Percentiles rank a stretch among this genome's conserved stretches.
These are phyloP conservation scores for Drosophila punjabiensis DNA, from an alignment of 1,140 invertebrate species.

Conservation along the genomic window DNA sequence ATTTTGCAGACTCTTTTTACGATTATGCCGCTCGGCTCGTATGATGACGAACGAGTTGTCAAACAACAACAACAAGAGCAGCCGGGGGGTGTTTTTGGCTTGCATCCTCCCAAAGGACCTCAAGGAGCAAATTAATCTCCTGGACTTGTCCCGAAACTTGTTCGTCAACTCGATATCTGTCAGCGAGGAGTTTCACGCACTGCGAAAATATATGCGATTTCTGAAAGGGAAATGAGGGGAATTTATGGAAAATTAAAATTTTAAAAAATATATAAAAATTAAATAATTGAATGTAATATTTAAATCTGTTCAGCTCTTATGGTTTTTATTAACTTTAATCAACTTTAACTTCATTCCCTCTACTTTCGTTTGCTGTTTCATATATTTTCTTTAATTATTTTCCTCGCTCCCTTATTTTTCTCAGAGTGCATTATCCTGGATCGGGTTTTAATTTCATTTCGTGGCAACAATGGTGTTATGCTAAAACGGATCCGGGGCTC, in stretches of 20 bases:
- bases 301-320: not conserved
- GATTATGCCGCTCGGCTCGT: conserved; percentile 44
- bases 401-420: no score
- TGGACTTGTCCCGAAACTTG: conserved; percentile 40
- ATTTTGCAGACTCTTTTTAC: conserved; percentile 54
- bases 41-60: conserved; percentile 54
- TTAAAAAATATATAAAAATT: not conserved
- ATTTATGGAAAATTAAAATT: not conserved
- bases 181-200: conserved; percentile 17
- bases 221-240: not conserved
- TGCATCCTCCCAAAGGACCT: conserved; percentile 7
- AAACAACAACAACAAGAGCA: conserved; percentile 25
- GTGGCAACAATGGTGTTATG: conserved; percentile 63
- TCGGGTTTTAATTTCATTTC: conserved; percentile 73
- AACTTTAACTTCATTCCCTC: not conserved
- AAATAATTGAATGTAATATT: no score
- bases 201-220: conserved; percentile 5
- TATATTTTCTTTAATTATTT: not conserved
- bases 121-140: conserved; percentile 45
- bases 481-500: conserved; percentile 44
- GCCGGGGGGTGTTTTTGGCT: not conserved
- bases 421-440: not conserved
- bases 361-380: not conserved
- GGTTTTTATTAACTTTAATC: not conserved
- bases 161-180: conserved; percentile 42